Percentiles rank a stretch among this genome's conserved stretches.
Evolutionary conservation across 1,140 invertebrate genomes (phyloP).

Genomic region (Neelides sp.): DNA sequence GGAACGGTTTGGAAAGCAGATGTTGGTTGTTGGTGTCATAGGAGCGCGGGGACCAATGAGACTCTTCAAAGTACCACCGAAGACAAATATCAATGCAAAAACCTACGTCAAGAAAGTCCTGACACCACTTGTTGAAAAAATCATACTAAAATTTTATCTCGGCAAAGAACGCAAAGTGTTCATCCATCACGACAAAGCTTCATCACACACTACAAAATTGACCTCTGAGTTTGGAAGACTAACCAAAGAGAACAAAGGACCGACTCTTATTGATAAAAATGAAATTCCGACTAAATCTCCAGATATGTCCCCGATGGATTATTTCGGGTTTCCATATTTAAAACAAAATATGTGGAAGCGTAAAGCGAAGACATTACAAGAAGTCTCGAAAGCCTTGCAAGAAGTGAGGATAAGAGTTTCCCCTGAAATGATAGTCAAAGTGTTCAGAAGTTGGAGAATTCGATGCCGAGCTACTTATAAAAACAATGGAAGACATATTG

Average conservation of each 20-base stretch:
- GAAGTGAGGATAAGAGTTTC: too few species aligned
- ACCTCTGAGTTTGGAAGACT: background rate
- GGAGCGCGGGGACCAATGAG: slow-evolving; percentile 3
- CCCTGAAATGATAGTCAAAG: too few species aligned
- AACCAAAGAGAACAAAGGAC: background rate
- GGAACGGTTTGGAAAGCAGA: slow-evolving; percentile 5
- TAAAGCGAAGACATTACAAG: too few species aligned
- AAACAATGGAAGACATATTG: slow-evolving; percentile 9
- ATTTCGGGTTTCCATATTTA: slow-evolving; percentile 12
- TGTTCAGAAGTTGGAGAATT: too few species aligned
- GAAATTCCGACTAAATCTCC: slow-evolving; percentile 9
- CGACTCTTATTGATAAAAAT: slow-evolving; percentile 2
- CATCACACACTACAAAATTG: background rate
- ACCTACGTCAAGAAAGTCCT: slow-evolving; percentile 7
- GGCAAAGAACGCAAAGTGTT: slow-evolving; percentile 6
- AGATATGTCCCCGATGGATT: slow-evolving; percentile 9
- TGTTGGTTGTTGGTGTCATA: slow-evolving; percentile 14
- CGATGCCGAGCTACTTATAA: background rate
- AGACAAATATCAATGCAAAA: slow-evolving; percentile 9
- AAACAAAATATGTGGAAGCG: slow-evolving; percentile 3
- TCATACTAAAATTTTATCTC: background rate
- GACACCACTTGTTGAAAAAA: slow-evolving; percentile 1
- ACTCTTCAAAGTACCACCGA: slow-evolving; percentile 7
- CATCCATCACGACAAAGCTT: slow-evolving; percentile 12
- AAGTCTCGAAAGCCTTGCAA: too few species aligned